Evolutionary conservation across 2,888 invertebrate genomes (phyloP).

Genomic region (Pyralis farinalis): DNA sequence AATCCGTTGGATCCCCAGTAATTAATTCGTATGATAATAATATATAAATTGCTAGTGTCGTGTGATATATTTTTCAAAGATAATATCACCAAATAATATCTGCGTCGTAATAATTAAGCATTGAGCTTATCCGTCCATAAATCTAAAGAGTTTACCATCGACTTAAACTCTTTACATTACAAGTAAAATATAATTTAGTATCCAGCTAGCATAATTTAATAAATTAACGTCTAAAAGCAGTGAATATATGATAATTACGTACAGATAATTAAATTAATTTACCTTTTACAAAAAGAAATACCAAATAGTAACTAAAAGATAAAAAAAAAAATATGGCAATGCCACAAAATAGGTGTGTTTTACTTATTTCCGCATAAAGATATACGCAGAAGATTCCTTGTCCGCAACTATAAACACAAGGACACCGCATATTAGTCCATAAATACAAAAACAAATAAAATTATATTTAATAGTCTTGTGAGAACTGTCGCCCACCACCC

Average conservation of each 20-base stretch:
- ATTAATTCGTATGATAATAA: conserved; percentile 58
- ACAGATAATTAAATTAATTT: no score
- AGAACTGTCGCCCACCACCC: conserved; percentile 79
- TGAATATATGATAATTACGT: no score
- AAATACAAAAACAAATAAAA: conserved; percentile 71
- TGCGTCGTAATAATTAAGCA: not conserved
- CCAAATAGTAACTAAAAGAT: no score
- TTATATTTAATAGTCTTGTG: conserved; percentile 78
- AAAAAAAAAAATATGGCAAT: no score
- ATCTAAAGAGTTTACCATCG: no score
- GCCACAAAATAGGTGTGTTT: no score
- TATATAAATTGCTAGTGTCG: not conserved
- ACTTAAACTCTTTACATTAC: no score
- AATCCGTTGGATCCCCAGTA: conserved; percentile 54
- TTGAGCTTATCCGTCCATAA: no score
- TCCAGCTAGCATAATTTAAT: no score
- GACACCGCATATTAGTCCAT: conserved; percentile 35
- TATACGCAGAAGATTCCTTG: conserved; percentile 36
- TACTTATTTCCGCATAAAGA: conserved; percentile 38
- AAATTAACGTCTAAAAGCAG: no score
- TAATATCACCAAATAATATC: not conserved
- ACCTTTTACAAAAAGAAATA: no score
- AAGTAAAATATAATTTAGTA: no score
- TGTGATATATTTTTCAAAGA: not conserved
- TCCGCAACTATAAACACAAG: conserved; percentile 45